Percentiles rank a stretch among this genome's conserved stretches.
These are phyloP conservation scores for Muntiacus reevesi DNA, from an alignment of 2,113 vertebrate genomes.

Conservation along the genomic window DNA sequence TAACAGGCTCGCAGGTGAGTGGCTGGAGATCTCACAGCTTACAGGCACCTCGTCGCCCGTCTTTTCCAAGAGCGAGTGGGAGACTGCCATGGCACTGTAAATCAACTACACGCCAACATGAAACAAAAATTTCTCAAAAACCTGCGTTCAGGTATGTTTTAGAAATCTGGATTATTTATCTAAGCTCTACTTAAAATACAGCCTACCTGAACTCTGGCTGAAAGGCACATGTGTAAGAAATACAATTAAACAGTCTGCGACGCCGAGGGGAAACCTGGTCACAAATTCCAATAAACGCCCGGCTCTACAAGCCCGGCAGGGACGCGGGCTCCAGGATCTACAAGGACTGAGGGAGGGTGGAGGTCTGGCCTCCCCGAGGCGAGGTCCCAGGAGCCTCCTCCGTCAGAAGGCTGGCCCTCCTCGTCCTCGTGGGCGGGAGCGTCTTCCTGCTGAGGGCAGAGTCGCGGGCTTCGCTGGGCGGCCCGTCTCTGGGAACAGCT, in stretches of 20 bases:
- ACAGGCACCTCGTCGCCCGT: background rate
- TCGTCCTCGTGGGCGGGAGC: background rate
- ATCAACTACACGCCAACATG: accelerated
- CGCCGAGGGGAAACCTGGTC: background rate
- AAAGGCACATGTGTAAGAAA: background rate
- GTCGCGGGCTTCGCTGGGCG: conserved; percentile 57
- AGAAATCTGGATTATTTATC: background rate
- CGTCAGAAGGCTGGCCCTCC: background rate
- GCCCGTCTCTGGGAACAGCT: conserved; percentile 59
- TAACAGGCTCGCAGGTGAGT: background rate
- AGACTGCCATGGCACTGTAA: accelerated
- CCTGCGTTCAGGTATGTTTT: background rate
- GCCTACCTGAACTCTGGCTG: background rate
- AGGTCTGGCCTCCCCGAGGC: accelerated
- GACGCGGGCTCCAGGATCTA: accelerated
- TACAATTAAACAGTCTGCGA: background rate
- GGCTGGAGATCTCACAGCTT: background rate
- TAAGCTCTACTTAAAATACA: background rate
- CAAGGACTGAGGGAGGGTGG: accelerated
- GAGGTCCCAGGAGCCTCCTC: background rate
- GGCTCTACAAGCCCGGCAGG: background rate
- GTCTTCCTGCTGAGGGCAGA: background rate
- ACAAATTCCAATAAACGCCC: background rate
- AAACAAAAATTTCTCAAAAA: background rate
- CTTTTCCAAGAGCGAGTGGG: background rate